phyloP scores from a whole-genome alignment of 2,113 vertebrate genomes.

The Thalassoma bifasciatum region DNA sequence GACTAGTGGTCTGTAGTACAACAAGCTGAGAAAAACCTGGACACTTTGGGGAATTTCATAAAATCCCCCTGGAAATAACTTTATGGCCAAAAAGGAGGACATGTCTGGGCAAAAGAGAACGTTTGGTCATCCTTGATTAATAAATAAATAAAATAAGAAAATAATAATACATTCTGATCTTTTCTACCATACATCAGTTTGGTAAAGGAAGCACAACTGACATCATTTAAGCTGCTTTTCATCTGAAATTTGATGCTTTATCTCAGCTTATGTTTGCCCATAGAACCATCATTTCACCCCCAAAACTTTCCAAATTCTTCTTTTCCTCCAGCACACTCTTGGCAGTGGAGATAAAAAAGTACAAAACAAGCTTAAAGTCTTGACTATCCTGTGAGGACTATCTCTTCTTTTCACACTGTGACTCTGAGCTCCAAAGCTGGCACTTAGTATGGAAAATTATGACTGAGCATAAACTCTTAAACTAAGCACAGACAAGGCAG shows the following conservation, averaged over 20 bases:
- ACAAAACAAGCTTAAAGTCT: conserved; percentile 22
- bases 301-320: neutral
- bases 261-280: neutral
- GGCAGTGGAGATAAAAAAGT: conserved; percentile 1
- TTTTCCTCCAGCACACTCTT: conserved; percentile 7
- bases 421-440: conserved; percentile 21
- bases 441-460: neutral
- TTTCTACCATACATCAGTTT: too few relatives aligned
- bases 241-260: neutral
- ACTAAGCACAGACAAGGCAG: neutral
- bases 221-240: neutral
- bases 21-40: too few relatives aligned
- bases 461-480: neutral
- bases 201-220: conserved; percentile 7
- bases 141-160: too few relatives aligned
- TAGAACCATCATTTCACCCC: neutral
- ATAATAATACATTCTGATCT: too few relatives aligned
- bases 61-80: too few relatives aligned
- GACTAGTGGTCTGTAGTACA: too few relatives aligned
- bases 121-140: too few relatives aligned
- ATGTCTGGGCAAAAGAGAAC: too few relatives aligned
- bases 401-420: conserved; percentile 23
- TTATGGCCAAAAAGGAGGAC: too few relatives aligned
- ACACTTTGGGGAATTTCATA: too few relatives aligned
- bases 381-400: conserved; percentile 9